phyloP scores from a whole-genome alignment of 2,888 invertebrate species.

The Coelopa pilipes region DNA sequence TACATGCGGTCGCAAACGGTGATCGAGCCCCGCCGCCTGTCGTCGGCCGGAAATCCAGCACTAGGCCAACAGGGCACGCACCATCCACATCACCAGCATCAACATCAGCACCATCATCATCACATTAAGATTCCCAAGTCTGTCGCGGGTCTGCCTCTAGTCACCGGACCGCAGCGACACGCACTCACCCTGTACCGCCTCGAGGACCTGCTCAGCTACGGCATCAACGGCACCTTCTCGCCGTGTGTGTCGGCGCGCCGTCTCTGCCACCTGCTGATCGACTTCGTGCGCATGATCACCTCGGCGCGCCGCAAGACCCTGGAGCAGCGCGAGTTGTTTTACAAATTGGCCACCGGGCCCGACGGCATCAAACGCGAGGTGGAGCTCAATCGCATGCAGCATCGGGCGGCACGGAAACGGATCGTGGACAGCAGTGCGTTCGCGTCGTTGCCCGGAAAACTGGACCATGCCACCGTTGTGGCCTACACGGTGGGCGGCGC shows the following conservation, averaged over 20 bases:
- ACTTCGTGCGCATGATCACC: slow-evolving; percentile 83
- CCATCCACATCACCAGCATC: neutral
- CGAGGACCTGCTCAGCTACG: slow-evolving; percentile 78
- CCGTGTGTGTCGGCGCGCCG: slow-evolving; percentile 73
- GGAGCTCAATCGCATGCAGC: slow-evolving; percentile 73
- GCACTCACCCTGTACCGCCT: slow-evolving; percentile 79
- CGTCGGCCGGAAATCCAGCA: slow-evolving; percentile 42
- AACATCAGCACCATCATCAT: neutral
- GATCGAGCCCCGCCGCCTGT: slow-evolving; percentile 63
- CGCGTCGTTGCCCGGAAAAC: slow-evolving; percentile 80
- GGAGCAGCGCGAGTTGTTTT: slow-evolving; percentile 84
- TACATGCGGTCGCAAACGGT: slow-evolving; percentile 67
- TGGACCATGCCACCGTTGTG: slow-evolving; percentile 88
- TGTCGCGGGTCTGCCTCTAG: slow-evolving; percentile 72
- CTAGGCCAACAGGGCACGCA: slow-evolving; percentile 36
- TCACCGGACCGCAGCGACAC: slow-evolving; percentile 80
- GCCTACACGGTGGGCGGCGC: slow-evolving; percentile 78
- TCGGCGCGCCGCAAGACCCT: slow-evolving; percentile 83
- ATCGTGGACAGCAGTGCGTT: slow-evolving; percentile 80
- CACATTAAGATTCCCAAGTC: slow-evolving; percentile 67
- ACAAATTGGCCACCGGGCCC: slow-evolving; percentile 70
- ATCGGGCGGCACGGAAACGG: slow-evolving; percentile 75
- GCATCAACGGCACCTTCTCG: slow-evolving; percentile 73
- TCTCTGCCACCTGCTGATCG: slow-evolving; percentile 78
- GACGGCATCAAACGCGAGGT: slow-evolving; percentile 69